phyloP scores from a whole-genome alignment of 2,797 vertebrate genomes.

The Acipenser transmontanus region DNA sequence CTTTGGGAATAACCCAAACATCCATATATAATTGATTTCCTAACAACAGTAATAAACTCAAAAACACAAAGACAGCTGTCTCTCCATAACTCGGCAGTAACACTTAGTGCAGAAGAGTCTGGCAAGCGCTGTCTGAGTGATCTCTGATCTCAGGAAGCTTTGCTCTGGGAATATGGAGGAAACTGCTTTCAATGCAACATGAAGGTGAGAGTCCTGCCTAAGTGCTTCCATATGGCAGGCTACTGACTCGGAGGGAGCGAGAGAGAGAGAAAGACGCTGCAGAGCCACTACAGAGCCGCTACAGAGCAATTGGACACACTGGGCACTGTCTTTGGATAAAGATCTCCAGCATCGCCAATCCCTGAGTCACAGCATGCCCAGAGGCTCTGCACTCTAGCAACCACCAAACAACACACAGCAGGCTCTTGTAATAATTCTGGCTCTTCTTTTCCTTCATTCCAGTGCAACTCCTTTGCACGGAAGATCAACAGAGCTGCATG shows the following conservation, averaged over 20 bases:
- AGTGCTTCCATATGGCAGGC: slow-evolving; percentile 2
- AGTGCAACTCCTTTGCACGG: too few species aligned
- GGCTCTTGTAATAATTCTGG: too few species aligned
- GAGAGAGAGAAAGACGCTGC: background rate
- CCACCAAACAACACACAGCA: too few species aligned
- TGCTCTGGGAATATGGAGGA: slow-evolving; percentile 1
- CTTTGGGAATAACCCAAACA: background rate
- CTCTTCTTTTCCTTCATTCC: too few species aligned
- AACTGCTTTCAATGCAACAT: slow-evolving; percentile 5
- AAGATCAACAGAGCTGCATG: too few species aligned
- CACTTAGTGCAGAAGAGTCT: slow-evolving; percentile 1
- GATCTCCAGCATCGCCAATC: background rate
- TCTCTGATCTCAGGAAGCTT: slow-evolving; percentile 4
- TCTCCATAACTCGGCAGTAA: background rate
- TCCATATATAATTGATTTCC: background rate
- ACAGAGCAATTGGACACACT: background rate
- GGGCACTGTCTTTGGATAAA: background rate
- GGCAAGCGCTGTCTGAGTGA: background rate
- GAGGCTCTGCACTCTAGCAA: too few species aligned
- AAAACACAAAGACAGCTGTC: slow-evolving; percentile 4
- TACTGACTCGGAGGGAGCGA: background rate
- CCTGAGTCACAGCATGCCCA: too few species aligned
- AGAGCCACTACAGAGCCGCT: background rate
- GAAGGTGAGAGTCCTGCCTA: slow-evolving; percentile 10
- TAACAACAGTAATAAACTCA: background rate